Conservation (phyloP, 2,113 vertebrate species). For the Archocentrus centrarchus region DNA sequence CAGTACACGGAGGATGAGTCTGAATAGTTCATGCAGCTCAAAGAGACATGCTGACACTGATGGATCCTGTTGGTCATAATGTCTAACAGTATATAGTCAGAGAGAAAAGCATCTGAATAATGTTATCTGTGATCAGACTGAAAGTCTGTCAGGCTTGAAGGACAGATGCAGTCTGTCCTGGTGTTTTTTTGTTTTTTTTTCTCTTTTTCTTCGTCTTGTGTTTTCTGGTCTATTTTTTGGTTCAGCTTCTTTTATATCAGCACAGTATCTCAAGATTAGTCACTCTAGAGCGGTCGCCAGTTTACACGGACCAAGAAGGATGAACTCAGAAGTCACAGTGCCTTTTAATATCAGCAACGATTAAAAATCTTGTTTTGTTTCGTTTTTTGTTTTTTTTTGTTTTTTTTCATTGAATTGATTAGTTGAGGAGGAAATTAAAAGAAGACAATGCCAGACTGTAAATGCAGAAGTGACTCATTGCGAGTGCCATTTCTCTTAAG, state of each 20-base stretch:
- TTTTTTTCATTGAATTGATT: not conserved
- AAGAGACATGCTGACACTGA: constrained; percentile 44
- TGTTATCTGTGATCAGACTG: constrained; percentile 39
- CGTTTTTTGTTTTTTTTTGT: too few species aligned
- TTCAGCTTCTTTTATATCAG: not conserved
- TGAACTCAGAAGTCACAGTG: not conserved
- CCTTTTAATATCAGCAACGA: not conserved
- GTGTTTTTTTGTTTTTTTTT: not conserved
- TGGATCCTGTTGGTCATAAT: constrained; percentile 40
- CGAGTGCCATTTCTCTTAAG: not conserved
- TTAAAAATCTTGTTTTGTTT: constrained; percentile 1
- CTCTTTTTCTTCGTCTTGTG: not conserved
- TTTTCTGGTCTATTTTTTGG: not conserved
- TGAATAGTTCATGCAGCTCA: constrained; percentile 35
- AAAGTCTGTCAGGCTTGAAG: constrained; percentile 40
- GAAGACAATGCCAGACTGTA: not conserved
- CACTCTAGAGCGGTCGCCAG: not conserved
- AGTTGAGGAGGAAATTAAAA: not conserved
- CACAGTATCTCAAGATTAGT: not conserved
- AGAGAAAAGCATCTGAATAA: constrained; percentile 55
- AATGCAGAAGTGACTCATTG: constrained; percentile 29
- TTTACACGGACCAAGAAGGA: not conserved
- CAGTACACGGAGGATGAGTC: constrained; percentile 11
- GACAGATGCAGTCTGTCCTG: constrained; percentile 20
- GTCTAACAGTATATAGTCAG: constrained; percentile 28